These are phyloP conservation scores for Diglossa cyanea DNA, from an alignment of 2,797 vertebrate species.

Conservation along the genomic window DNA sequence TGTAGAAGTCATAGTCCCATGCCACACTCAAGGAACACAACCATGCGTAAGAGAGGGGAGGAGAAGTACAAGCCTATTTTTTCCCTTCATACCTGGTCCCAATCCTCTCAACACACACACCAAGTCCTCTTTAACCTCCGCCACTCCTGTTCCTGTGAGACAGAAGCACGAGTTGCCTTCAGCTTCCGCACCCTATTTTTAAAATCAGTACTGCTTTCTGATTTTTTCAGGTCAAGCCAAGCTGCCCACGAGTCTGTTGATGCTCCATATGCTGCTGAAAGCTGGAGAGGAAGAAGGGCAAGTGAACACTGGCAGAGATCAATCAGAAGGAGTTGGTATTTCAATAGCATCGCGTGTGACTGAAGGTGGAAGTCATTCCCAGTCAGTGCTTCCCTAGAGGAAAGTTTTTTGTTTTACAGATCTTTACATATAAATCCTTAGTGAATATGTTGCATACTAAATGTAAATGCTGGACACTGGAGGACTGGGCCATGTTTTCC, in stretches of 20 bases:
- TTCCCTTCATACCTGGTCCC: background rate
- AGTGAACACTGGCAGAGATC: slow-evolving; percentile 1
- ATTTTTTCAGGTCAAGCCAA: slow-evolving; percentile 49
- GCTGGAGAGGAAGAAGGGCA: slow-evolving; percentile 35
- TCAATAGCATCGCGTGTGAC: background rate
- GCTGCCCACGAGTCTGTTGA: slow-evolving; percentile 17
- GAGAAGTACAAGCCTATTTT: background rate
- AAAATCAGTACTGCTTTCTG: slow-evolving; percentile 24
- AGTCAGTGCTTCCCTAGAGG: background rate
- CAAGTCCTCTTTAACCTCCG: background rate
- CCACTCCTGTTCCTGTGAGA: slow-evolving; percentile 1
- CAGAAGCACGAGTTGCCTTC: background rate
- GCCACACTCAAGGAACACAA: background rate
- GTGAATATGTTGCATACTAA: background rate
- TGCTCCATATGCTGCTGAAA: slow-evolving; percentile 43
- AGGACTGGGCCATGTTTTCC: background rate
- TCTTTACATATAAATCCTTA: background rate
- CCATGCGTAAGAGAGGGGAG: background rate
- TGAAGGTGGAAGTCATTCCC: background rate
- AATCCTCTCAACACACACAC: background rate
- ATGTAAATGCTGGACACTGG: background rate
- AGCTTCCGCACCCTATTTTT: slow-evolving; percentile 36
- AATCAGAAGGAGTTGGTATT: background rate
- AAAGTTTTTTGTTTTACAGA: background rate
- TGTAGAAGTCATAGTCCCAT: background rate